Conservation (phyloP, 2,888 invertebrate species). For the Meganola albula region DNA sequence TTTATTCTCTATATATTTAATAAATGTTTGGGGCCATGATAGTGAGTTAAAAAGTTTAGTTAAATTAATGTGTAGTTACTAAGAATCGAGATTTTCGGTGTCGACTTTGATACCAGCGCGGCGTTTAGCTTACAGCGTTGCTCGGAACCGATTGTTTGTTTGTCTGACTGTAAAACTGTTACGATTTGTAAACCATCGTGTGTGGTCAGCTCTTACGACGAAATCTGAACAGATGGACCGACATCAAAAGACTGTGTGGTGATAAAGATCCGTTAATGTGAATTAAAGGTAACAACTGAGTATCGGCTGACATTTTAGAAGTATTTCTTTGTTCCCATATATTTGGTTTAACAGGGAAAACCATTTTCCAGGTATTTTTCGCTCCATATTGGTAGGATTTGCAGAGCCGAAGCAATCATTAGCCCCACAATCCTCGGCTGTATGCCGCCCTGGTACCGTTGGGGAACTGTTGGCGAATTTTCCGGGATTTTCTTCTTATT, state of each 20-base stretch:
- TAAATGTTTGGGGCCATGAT: no score
- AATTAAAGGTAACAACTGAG: slow-evolving; percentile 69
- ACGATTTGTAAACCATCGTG: slow-evolving; percentile 73
- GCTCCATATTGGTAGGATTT: slow-evolving; percentile 73
- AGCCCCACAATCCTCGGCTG: slow-evolving; percentile 58
- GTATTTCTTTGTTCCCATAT: slow-evolving; percentile 37
- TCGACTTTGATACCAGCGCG: slow-evolving; percentile 65
- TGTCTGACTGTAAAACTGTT: slow-evolving; percentile 71
- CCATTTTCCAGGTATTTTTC: slow-evolving; percentile 73
- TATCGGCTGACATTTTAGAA: slow-evolving; percentile 34
- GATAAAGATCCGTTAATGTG: slow-evolving; percentile 72
- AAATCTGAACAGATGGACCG: slow-evolving; percentile 71
- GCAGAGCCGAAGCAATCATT: slow-evolving; percentile 61
- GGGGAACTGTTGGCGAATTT: slow-evolving; percentile 63
- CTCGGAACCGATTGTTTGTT: slow-evolving; percentile 73
- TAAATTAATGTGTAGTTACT: slow-evolving; percentile 40
- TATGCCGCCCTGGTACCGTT: slow-evolving; percentile 48
- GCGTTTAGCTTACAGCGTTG: slow-evolving; percentile 58
- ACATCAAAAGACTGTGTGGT: slow-evolving; percentile 67
- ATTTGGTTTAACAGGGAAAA: slow-evolving; percentile 37
- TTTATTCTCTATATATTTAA: no score
- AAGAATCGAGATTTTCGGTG: slow-evolving; percentile 58
- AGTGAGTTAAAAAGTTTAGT: no score
- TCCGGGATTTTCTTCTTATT: slow-evolving; percentile 51
- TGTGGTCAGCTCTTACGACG: slow-evolving; percentile 77